Base-by-base conservation (phyloP, 2,113 vertebrate genomes). In the Corydoras sp. region DNA sequence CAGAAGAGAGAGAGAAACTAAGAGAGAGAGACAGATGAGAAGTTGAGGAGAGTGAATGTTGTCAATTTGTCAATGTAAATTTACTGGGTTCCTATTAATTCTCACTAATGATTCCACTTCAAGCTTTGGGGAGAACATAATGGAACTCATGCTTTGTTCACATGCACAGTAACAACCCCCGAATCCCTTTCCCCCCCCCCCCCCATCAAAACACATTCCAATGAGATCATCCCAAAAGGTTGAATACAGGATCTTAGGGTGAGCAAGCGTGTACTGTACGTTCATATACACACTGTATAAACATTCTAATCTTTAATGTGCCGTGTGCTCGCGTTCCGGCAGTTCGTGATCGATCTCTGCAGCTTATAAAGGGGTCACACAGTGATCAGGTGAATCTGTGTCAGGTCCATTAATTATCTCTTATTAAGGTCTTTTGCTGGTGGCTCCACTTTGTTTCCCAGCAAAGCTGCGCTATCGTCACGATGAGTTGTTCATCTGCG, bases 181-280 rank as follows among this genome's bases (percentile, higher is more conserved):
- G 49, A 5, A 54, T 13, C 53, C 53, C 32, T 69, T 24, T 58
- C 68, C 59, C 50, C 62, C 56, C 43, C 50, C 62, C 56, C 43
- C 50, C 62, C 56, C 43, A 75, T 67, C 62, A 73, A 63, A 79
- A 62, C 49, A 71, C 80, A 83, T 82, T 80, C 80, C 78, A 80
- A 75, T 83, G 69, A 82, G 81, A 81, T 81, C 65, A 77, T 79
- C 74, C 75, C 59, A 69, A 72, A 78, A 81, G 69, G 71, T 68
- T 75, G 55, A 81, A 81, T 74, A 79, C 83, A 86, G 83, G 84
- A 80, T 84, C 79, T 62, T 10, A 68, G 75, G 79, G 64, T 61
- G 74, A 30, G 73, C 68, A 77, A 77, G 75, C 51, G 48, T 60
- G 50, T 24, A 24, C 18, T 24, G 18, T 24, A 24, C 18, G 18